phyloP scores from a whole-genome alignment of 2,888 invertebrate species.

The Andrena haemorrhoa region DNA sequence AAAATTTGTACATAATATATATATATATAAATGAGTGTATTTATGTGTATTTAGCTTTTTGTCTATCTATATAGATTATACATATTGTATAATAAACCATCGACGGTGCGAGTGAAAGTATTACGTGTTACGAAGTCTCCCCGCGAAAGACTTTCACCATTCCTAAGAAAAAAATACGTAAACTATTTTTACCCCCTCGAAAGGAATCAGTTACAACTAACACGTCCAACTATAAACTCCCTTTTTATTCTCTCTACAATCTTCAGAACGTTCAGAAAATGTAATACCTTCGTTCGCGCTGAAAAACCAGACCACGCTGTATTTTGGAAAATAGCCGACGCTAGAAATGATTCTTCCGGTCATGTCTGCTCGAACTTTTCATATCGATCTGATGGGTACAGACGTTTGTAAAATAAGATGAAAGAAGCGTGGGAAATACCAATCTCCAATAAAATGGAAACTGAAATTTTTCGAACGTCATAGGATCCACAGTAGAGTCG shows the following conservation, averaged over 20 bases:
- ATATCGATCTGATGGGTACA: conserved; percentile 17
- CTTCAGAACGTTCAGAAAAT: neutral
- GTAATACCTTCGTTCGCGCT: conserved; percentile 36
- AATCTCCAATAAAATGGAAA: no score
- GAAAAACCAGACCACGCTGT: conserved; percentile 9
- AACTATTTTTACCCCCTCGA: neutral
- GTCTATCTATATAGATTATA: conserved; percentile 37
- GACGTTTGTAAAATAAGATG: conserved; percentile 8
- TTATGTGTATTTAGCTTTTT: conserved; percentile 41
- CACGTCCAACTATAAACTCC: neutral
- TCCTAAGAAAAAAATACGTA: neutral
- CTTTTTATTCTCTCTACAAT: neutral
- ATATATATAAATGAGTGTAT: conserved; percentile 24
- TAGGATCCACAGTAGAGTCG: neutral
- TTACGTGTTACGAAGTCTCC: conserved; percentile 13
- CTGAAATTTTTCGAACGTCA: neutral
- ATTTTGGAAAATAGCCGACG: conserved; percentile 10
- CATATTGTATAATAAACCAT: conserved; percentile 21
- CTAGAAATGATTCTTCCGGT: conserved; percentile 19
- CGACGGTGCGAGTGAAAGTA: conserved; percentile 20
- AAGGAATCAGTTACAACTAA: neutral
- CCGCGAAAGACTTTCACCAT: neutral
- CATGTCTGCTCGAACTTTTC: conserved; percentile 13
- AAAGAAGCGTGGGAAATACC: neutral
- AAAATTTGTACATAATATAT: conserved; percentile 45